Base-by-base conservation (phyloP, 2,888 invertebrate species). In the Cyclophora punctaria region DNA sequence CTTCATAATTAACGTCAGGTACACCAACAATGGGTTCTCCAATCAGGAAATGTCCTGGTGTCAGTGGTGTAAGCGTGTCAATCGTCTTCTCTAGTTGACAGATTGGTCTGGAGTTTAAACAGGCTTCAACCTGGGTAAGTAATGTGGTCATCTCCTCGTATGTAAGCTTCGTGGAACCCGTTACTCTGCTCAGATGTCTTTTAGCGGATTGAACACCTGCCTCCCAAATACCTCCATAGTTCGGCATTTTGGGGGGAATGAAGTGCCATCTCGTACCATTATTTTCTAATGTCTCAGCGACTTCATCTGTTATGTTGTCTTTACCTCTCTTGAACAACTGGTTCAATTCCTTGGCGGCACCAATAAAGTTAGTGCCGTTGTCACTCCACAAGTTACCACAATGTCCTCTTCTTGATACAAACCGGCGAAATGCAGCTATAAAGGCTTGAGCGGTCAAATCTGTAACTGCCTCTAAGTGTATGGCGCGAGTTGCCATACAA, bases 381-480 rank as follows among this genome's bases (percentile, higher is more conserved):
- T 64, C 58, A 33, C 60, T 58, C 5, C 6, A 62, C 3, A 64
- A 20, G 3, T 61, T 34, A 3, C 33, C 3, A 44, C 56, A 59
- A 7, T 48, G 57, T 6, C 60, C 60, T 47, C 60, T 47, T 3
- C 61, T 44, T 3, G 59, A 45, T 2, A 53, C 50, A 44, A 64
- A 63, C 34, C 60, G 20, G 20, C 52, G 44, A 37, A 63, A 62
- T 4, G 58, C 62, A 1, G 59, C 56, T 5, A 62, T 35, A 42
- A 60, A 64, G 0, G 57, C 63, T 42, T 66, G 55, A 2, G 66
- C 55, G 2, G 63, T 60, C 1, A 73, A 46, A 7, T 62, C 62
- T 2, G 52, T 53, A 0, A 70, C 71, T 0, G 59, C 55, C 47
- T 73, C 71, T 0, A 72, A 41, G 44, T 68, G 68, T 0, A 68